A percentile compares a stretch with the other conserved stretches of the same genome.
phyloP scores from a whole-genome alignment of 2,113 vertebrate genomes.

The Physeter macrocephalus region DNA sequence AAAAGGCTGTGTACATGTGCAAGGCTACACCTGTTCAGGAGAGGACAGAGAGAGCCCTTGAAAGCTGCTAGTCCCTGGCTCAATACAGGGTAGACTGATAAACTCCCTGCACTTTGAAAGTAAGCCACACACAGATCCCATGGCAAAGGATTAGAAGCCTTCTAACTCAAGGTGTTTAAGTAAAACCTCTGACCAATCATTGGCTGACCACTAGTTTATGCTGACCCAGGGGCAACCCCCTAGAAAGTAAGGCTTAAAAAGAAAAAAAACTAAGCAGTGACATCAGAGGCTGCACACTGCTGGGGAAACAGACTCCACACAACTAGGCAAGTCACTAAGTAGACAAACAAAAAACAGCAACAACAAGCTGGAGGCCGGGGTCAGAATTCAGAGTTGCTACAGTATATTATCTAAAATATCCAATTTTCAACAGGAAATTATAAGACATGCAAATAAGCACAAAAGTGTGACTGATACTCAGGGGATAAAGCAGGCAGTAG shows the following conservation, averaged over 20 bases:
- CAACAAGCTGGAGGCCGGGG: neutral
- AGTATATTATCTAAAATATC: neutral
- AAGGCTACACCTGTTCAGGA: neutral
- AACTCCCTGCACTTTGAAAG: neutral
- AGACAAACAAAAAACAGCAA: neutral
- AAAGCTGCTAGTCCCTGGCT: neutral
- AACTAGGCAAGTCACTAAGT: neutral
- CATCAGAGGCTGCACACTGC: neutral
- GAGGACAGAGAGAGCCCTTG: neutral
- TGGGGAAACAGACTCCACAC: neutral
- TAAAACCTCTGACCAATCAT: neutral
- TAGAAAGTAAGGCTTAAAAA: neutral
- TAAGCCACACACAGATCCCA: neutral
- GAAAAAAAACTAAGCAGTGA: neutral
- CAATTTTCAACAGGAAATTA: neutral
- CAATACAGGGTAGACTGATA: neutral
- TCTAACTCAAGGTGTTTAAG: neutral
- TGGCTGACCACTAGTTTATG: neutral
- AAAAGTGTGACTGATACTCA: neutral
- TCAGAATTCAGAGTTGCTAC: neutral
- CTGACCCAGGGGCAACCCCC: neutral
- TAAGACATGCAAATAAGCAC: neutral
- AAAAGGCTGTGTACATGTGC: neutral
- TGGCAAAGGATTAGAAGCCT: neutral
- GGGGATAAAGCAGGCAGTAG: neutral